Percentiles rank a stretch among this genome's conserved stretches.
These are phyloP conservation scores for Pecten maximus DNA, from an alignment of 2,888 invertebrate species.

Conservation along the genomic window DNA sequence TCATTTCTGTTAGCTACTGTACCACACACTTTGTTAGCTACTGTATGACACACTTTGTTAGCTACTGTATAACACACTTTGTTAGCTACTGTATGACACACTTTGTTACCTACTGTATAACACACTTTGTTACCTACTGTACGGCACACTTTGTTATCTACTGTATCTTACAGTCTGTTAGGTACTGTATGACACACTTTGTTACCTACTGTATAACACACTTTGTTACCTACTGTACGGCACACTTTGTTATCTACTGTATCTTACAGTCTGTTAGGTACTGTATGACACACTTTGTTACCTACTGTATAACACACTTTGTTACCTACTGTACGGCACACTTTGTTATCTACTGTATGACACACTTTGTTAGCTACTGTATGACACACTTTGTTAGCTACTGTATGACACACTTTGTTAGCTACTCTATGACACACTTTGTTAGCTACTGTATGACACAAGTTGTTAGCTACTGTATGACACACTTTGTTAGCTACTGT, in stretches of 20 bases:
- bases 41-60: not conserved
- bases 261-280: not conserved
- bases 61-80: not conserved
- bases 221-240: not conserved
- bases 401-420: not conserved
- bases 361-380: not conserved
- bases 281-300: not conserved
- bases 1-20: not conserved
- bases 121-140: not conserved
- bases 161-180: not conserved
- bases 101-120: not conserved
- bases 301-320: not conserved
- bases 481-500: not conserved
- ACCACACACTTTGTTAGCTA: not conserved
- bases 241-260: not conserved
- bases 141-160: not conserved
- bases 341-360: not conserved
- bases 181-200: not conserved
- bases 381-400: not conserved
- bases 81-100: not conserved
- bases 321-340: not conserved
- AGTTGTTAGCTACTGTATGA: not conserved
- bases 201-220: not conserved
- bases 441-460: not conserved
- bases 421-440: not conserved